Percentiles rank a stretch among this genome's conserved stretches.
Evolutionary conservation across 2,888 invertebrate genomes (phyloP).

Genomic region (Anticlea derivata): DNA sequence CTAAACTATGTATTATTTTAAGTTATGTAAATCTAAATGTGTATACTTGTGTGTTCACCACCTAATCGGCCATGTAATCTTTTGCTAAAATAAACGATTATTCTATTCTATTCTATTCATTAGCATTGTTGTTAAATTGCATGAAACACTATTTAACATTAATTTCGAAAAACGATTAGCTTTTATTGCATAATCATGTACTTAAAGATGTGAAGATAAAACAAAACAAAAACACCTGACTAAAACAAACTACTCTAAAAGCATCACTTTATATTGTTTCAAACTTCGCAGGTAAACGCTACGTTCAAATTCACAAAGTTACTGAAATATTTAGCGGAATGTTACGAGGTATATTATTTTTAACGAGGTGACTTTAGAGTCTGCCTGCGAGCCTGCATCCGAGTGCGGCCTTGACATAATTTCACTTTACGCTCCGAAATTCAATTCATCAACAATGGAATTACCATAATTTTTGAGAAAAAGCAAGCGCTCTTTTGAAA

Average conservation of each 20-base stretch:
- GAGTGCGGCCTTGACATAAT: slow-evolving; percentile 19
- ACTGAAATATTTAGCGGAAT: slow-evolving; percentile 26
- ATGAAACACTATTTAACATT: too few species aligned
- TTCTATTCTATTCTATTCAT: too few species aligned
- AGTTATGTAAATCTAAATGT: too few species aligned
- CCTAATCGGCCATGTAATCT: too few species aligned
- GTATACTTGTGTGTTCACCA: too few species aligned
- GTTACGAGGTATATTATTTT: slow-evolving; percentile 33
- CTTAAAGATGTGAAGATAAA: slow-evolving; percentile 4
- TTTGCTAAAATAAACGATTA: too few species aligned
- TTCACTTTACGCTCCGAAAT: slow-evolving; percentile 16
- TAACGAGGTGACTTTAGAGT: slow-evolving; percentile 34
- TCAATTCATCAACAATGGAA: slow-evolving; percentile 42
- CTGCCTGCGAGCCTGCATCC: slow-evolving; percentile 16
- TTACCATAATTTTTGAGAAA: slow-evolving; percentile 47
- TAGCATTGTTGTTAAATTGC: too few species aligned
- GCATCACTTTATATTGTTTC: slow-evolving; percentile 24
- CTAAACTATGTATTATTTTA: too few species aligned
- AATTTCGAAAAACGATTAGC: too few species aligned
- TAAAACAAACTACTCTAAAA: slow-evolving; percentile 17
- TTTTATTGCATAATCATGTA: too few species aligned
- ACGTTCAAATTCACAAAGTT: slow-evolving; percentile 25
- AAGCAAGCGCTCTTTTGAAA: slow-evolving; percentile 11
- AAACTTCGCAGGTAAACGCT: slow-evolving; percentile 22
- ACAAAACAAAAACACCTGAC: slow-evolving; percentile 2